phyloP scores from a whole-genome alignment of 2,113 vertebrate genomes.

The Oncorhynchus clarkii region DNA sequence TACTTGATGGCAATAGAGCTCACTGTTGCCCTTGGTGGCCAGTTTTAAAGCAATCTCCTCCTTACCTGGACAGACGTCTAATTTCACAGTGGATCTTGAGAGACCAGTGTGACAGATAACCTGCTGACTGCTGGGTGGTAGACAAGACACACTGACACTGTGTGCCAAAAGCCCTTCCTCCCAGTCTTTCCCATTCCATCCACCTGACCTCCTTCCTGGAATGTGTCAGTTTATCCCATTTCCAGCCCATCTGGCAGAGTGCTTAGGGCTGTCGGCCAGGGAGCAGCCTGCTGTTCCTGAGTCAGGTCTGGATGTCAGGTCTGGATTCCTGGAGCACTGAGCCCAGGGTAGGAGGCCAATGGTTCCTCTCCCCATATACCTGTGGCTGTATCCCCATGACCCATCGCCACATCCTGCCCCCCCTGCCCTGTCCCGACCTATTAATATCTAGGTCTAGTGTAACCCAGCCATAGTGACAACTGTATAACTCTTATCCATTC shows the following conservation, averaged over 20 bases:
- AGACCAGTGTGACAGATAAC: not conserved
- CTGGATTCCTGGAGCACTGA: slow-evolving; percentile 9
- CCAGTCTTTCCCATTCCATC: not conserved
- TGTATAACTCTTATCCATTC: too few species aligned
- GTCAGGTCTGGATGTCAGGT: slow-evolving; percentile 15
- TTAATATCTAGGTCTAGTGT: too few species aligned
- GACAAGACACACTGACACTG: not conserved
- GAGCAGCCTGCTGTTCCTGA: slow-evolving; percentile 13
- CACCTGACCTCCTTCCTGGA: not conserved
- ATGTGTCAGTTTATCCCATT: not conserved
- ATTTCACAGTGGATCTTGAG: too few species aligned
- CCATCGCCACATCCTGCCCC: too few species aligned
- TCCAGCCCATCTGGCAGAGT: not conserved
- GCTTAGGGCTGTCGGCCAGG: not conserved
- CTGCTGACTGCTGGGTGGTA: not conserved
- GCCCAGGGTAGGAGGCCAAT: not conserved
- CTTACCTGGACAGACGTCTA: too few species aligned
- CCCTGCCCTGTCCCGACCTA: too few species aligned
- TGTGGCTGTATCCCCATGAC: not conserved
- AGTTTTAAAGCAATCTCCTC: too few species aligned
- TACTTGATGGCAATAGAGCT: too few species aligned
- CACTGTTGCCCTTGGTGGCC: too few species aligned
- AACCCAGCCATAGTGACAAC: not conserved
- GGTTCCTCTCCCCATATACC: not conserved
- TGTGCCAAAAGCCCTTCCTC: not conserved